Percentiles rank a stretch among this genome's conserved stretches.
These are phyloP conservation scores for Arctopsyche grandis DNA, from an alignment of 1,140 invertebrate species.

Conservation along the genomic window DNA sequence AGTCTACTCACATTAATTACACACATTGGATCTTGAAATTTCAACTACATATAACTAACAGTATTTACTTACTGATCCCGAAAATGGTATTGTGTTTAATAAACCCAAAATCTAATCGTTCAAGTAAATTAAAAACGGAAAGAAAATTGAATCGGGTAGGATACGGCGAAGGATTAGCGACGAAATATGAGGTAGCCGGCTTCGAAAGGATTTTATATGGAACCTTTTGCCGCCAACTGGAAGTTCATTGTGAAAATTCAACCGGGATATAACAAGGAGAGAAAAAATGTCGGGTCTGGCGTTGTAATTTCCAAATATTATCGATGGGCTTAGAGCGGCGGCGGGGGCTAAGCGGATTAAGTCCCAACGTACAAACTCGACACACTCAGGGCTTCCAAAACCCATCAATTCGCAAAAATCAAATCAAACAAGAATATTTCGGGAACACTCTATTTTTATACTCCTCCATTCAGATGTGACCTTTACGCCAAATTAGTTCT, in stretches of 20 bases:
- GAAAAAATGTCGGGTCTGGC: constrained; percentile 39
- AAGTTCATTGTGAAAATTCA: constrained; percentile 22
- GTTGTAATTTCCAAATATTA: constrained; percentile 55
- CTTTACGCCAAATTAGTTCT: no score
- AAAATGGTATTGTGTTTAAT: no score
- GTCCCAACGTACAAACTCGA: constrained; percentile 48
- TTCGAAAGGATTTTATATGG: constrained; percentile 8
- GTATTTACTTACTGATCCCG: no score
- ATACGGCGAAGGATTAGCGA: background rate
- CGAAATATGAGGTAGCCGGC: background rate
- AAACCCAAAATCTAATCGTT: no score
- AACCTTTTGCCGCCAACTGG: background rate
- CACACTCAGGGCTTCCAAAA: constrained; percentile 42
- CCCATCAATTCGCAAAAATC: constrained; percentile 27
- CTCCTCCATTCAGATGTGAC: no score
- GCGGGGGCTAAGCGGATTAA: constrained; percentile 53
- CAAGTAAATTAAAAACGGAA: background rate
- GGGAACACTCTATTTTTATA: background rate
- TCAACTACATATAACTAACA: no score
- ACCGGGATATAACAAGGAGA: constrained; percentile 14
- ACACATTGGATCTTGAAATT: no score
- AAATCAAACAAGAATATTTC: background rate
- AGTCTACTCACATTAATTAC: no score
- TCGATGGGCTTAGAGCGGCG: constrained; percentile 51
- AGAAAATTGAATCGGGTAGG: background rate